phyloP scores from a whole-genome alignment of 1,140 invertebrate species.

The Eumaeus atala region DNA sequence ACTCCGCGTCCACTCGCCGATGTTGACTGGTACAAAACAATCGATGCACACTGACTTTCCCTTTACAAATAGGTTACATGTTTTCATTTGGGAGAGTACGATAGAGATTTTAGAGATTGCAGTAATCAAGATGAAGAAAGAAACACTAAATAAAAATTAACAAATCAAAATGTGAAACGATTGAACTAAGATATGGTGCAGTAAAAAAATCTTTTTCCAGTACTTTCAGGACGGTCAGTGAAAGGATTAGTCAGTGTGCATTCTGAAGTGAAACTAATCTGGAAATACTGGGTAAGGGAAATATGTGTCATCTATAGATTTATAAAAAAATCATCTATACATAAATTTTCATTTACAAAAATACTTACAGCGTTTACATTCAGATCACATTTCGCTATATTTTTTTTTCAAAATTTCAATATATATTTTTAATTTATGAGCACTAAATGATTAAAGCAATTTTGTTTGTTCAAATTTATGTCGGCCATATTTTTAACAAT shows the following conservation, averaged over 20 bases:
- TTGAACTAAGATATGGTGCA: no score
- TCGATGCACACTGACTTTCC: constrained; percentile 1
- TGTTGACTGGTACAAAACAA: background rate
- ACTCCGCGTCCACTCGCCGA: constrained; percentile 1
- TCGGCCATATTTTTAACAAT: background rate
- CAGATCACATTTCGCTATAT: constrained; percentile 50
- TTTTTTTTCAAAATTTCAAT: background rate
- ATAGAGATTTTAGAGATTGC: constrained; percentile 32
- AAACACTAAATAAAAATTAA: no score
- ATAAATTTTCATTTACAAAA: constrained; percentile 69
- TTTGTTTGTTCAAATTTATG: constrained; percentile 7
- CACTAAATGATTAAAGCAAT: constrained; percentile 8
- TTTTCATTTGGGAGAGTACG: constrained; percentile 25
- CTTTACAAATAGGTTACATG: background rate
- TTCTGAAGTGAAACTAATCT: background rate
- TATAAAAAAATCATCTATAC: constrained; percentile 40
- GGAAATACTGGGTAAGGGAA: background rate
- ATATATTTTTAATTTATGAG: background rate
- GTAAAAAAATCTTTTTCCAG: no score
- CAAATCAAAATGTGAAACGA: no score
- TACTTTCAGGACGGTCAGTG: no score
- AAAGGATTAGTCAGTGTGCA: background rate
- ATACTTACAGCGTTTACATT: constrained; percentile 62
- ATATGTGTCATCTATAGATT: background rate
- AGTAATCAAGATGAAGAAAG: no score